phyloP scores from a whole-genome alignment of 2,113 vertebrate genomes.

The Ivindomyrus marchei region DNA sequence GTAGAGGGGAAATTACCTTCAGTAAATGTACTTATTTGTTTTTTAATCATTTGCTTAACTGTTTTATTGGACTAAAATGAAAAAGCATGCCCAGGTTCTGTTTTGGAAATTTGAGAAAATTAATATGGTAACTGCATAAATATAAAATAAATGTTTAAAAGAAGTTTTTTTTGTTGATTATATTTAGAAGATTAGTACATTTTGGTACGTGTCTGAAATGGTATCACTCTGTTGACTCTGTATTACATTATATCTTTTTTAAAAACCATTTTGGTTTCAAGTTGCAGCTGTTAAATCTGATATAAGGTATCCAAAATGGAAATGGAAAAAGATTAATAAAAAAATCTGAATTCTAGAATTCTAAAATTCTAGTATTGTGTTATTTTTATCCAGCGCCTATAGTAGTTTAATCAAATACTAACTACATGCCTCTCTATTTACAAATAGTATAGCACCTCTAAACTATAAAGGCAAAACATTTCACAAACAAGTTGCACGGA shows the following conservation, averaged over 20 bases:
- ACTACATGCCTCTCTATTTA: conserved; percentile 50
- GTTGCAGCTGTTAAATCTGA: not conserved
- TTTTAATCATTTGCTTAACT: not conserved
- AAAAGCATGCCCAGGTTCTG: not conserved
- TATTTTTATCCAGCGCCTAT: conserved; percentile 30
- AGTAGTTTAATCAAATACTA: conserved; percentile 49
- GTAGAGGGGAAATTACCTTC: not conserved
- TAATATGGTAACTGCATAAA: not conserved
- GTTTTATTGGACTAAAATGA: not conserved
- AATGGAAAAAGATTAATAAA: conserved; percentile 11
- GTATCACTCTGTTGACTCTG: not conserved
- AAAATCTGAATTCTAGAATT: not conserved
- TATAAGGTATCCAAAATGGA: not conserved
- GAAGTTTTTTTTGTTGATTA: not conserved
- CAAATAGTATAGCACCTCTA: conserved; percentile 56
- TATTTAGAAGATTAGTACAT: not conserved
- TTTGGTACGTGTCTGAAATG: not conserved
- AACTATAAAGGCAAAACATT: conserved; percentile 58
- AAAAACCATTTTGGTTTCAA: not conserved
- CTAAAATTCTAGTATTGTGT: conserved; percentile 28
- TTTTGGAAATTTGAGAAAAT: not conserved
- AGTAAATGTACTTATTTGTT: not conserved
- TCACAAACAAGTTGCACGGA: conserved; percentile 59
- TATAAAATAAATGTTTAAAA: not conserved
- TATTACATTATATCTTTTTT: not conserved